Evolutionary conservation across 2,888 invertebrate genomes (phyloP), one percentile per base, ranked within the genome.

Genomic region (Apamea epomidion): DNA sequence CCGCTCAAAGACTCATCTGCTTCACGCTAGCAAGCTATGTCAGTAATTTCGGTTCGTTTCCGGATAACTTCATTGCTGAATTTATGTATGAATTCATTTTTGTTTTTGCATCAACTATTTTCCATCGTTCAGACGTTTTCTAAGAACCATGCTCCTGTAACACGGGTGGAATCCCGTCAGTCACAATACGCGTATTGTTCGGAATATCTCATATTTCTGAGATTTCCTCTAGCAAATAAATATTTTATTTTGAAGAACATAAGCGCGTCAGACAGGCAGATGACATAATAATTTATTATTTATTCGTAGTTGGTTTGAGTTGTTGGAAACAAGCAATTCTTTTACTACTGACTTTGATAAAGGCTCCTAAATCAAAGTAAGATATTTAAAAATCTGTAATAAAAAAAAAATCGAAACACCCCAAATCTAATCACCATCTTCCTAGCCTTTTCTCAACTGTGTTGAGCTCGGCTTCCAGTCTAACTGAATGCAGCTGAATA

Each of bases 101-200:
- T 37, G 37, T 37, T 37, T 37, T 37, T 37, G 37, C 5, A 37
- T 37, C 5, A 37, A 37, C 37, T 37, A 37, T 37, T 37, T 37
- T 37, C 37, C 0, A 37, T 37, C 2, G 37, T 37, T 37, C 37
- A 37, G 37, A 37, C 5, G 5, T 37, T 37, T 37, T 37, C 37
- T 37, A 37, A 37, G 29, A 58, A 67, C 4, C 0, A 29, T 25
- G 21, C 4, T 18, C n/a, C 8, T 48, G n/a, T 32, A 12, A 54
- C n/a, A n/a, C 6, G 51, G 4, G n/a, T 64, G n/a, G 18, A 3
- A 37, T 29, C 25, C 42, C 18, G 32, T 18, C 45, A 58, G 76
- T 76, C 83, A 76, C 69, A 70, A 62, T 58, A n/a, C 7, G 7
- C 12, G 76, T 29, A 76, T 69, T 76, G 62, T 82, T 81, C 8